Conservation (phyloP, 2,888 invertebrate species). For the Ypsolopha scabrella region DNA sequence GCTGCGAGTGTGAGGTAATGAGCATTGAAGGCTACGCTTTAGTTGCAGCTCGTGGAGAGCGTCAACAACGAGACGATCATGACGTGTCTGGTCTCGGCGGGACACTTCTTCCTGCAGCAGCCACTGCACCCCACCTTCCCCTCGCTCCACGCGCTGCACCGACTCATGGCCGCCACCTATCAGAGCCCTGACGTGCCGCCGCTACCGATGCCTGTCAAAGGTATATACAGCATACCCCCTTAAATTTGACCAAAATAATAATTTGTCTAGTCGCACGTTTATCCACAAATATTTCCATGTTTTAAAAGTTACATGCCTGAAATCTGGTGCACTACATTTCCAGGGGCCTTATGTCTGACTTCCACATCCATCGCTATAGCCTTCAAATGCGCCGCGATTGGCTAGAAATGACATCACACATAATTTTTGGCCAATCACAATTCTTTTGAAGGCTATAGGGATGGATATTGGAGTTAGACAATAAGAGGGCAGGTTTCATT, state of each 20-base stretch:
- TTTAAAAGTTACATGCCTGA: neutral
- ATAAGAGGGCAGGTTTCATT: too few species aligned
- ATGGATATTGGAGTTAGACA: too few species aligned
- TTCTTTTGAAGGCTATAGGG: too few species aligned
- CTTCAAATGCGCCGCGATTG: too few species aligned
- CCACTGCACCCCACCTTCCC: constrained; percentile 95
- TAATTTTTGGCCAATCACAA: too few species aligned
- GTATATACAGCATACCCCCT: too few species aligned
- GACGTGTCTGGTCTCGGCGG: constrained; percentile 87
- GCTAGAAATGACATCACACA: too few species aligned
- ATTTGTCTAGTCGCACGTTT: too few species aligned
- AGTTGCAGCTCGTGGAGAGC: constrained; percentile 86
- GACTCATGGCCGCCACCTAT: constrained; percentile 87
- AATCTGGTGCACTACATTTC: constrained; percentile 2
- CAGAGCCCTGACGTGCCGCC: constrained; percentile 81
- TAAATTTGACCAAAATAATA: too few species aligned
- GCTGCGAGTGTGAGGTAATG: constrained; percentile 9
- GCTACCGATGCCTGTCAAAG: constrained; percentile 82
- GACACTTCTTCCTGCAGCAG: constrained; percentile 94
- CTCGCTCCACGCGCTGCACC: constrained; percentile 82
- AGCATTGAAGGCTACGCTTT: constrained; percentile 23
- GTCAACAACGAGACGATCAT: constrained; percentile 94
- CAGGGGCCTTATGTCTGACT: too few species aligned
- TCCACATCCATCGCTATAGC: too few species aligned
- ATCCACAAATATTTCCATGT: too few species aligned